Evolutionary conservation across 2,797 vertebrate genomes (phyloP).

Genomic region (Hyperoplus lanceolatus): DNA sequence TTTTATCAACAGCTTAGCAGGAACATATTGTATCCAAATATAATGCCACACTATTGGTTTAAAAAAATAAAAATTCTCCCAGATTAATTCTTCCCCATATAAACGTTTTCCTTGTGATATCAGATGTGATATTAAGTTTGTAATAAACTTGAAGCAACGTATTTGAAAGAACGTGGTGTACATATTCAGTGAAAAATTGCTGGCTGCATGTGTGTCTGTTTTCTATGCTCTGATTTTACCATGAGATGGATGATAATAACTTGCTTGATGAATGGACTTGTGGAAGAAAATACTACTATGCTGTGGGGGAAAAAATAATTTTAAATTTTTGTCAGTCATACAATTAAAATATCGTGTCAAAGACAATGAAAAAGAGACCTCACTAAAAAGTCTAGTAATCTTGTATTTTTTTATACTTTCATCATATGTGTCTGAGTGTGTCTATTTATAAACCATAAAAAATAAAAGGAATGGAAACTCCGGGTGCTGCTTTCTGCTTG

Average conservation of each 20-base stretch:
- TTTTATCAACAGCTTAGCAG: constrained; percentile 7
- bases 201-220: constrained; percentile 83
- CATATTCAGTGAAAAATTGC: constrained; percentile 63
- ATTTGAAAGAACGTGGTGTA: constrained; percentile 64
- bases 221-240: constrained; percentile 73
- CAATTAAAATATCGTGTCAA: constrained; percentile 68
- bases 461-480: constrained; percentile 84
- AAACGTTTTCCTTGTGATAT: constrained; percentile 20
- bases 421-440: constrained; percentile 81
- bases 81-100: constrained; percentile 27
- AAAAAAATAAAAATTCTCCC: constrained; percentile 35
- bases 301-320: constrained; percentile 69
- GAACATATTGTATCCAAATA: constrained; percentile 38
- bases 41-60: constrained; percentile 18
- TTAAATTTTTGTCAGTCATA: constrained; percentile 74
- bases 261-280: constrained; percentile 81
- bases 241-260: constrained; percentile 73
- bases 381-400: constrained; percentile 78
- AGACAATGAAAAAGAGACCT: constrained; percentile 75
- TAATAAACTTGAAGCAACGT: constrained; percentile 62
- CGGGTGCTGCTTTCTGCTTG: constrained; percentile 15
- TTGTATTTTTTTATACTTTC: constrained; percentile 84
- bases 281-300: constrained; percentile 76
- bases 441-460: constrained; percentile 84
- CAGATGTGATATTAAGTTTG: constrained; percentile 18